Evolutionary conservation across 2,888 invertebrate genomes (phyloP), one percentile per base, ranked within the genome.

Genomic region (Trissolcus japonicus): DNA sequence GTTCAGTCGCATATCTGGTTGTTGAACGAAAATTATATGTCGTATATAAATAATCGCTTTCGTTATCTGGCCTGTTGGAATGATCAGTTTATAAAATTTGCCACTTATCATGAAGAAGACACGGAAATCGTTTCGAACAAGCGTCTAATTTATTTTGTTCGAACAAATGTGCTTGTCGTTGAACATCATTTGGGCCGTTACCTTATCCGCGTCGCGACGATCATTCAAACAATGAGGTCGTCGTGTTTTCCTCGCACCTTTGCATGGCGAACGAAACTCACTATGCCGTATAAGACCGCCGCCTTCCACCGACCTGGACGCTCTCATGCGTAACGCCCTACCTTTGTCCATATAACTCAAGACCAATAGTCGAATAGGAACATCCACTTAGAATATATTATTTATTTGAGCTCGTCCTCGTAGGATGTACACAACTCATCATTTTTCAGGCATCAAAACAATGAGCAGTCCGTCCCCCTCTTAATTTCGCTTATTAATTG

Each of bases 321-420:
- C 82, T 83, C 84, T 85, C 87, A 85, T 85, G 87, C 88, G 84
- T 87, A 86, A 88, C 88, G 87, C 88, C 88, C 88, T 87, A 87
- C 88, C 88, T 87, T 87, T 82, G 82, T 82, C 85, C 82, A 83
- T 82, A 83, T 73, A 83, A 82, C 82, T 80, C 82, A 82, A 82
- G 81, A 79, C 80, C 79, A 81, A 80, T 79, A 80, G 78, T 55
- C 67, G 69, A 79, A 79, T 69, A 75, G 74, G 62, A 78, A 68
- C 76, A 60, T 74, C 78, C 61, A 73, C 68, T 61, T 48, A 61
- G 66, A 78, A 74, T 78, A 74, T 74, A 73, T 74, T 66, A 78
- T 35, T 35, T 35, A 35, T 78, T 74, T 56, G 19, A 17, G 56
- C 14, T 48, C 56, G 40, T 75, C 63, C 51, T 54, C 59, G 16